Percentiles rank a stretch among this genome's conserved stretches.
phyloP scores from a whole-genome alignment of 2,888 invertebrate genomes.

The Vanessa cardui region DNA sequence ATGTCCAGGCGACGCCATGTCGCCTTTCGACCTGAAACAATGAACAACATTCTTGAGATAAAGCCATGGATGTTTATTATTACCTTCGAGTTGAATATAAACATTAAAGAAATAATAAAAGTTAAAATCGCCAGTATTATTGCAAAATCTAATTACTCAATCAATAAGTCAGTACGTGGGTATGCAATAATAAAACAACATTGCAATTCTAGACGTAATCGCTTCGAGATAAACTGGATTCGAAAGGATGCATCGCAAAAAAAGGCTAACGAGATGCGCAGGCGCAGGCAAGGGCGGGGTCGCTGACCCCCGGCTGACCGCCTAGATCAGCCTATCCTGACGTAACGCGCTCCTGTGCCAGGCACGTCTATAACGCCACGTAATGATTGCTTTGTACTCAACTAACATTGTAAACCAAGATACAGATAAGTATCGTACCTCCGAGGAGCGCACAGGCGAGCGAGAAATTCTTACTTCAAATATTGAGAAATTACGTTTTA shows the following conservation, averaged over 20 bases:
- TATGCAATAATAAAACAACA: conserved; percentile 24
- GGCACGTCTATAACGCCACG: conserved; percentile 22
- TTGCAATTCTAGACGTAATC: conserved; percentile 31
- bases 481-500: background rate
- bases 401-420: conserved; percentile 10
- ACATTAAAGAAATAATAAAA: background rate
- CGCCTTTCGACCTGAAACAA: conserved; percentile 56
- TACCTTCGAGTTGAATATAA: background rate
- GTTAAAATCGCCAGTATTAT: background rate
- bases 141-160: conserved; percentile 33
- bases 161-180: conserved; percentile 16
- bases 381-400: conserved; percentile 15
- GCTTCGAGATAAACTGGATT: conserved; percentile 33
- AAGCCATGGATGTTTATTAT: background rate
- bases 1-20: conserved; percentile 58
- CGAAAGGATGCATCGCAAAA: conserved; percentile 37
- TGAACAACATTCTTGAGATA: conserved; percentile 9
- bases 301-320: conserved; percentile 32
- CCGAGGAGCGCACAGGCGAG: background rate
- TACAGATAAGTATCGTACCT: background rate
- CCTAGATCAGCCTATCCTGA: conserved; percentile 38
- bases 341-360: conserved; percentile 25
- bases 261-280: conserved; percentile 35
- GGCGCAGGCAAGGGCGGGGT: conserved; percentile 39
- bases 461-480: background rate